Percentiles rank a stretch among this genome's conserved stretches.
Evolutionary conservation across 2,113 vertebrate genomes (phyloP).

Genomic region (Cathartes aura): DNA sequence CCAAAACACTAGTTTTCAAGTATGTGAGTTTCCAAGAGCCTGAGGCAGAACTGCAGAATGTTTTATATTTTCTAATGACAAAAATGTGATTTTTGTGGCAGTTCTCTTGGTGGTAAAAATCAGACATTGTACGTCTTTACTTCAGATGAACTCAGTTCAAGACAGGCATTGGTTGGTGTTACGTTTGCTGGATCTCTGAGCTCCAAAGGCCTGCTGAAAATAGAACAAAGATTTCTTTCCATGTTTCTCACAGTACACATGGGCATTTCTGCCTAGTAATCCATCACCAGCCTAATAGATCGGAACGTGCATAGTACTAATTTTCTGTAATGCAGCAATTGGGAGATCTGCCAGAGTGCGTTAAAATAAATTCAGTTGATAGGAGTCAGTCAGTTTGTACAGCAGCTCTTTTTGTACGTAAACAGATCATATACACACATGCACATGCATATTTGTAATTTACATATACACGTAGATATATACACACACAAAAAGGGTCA

Average conservation of each 20-base stretch:
- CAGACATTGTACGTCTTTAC: not conserved
- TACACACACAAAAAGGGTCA: not conserved
- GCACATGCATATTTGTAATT: not conserved
- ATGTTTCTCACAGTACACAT: not conserved
- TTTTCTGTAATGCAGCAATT: not conserved
- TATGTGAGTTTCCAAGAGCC: not conserved
- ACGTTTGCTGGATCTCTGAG: slow-evolving; percentile 8
- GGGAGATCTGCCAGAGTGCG: not conserved
- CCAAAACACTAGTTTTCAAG: not conserved
- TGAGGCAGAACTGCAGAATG: not conserved
- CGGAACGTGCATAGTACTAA: not conserved
- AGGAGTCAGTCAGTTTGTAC: not conserved
- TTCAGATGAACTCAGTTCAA: slow-evolving; percentile 21
- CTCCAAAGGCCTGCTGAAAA: slow-evolving; percentile 24
- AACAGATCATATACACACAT: not conserved
- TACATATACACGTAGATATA: not conserved
- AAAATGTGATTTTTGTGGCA: not conserved
- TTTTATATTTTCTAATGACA: not conserved
- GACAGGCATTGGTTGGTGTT: not conserved
- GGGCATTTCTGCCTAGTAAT: not conserved
- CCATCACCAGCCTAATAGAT: slow-evolving; percentile 11
- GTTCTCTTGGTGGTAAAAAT: slow-evolving; percentile 2
- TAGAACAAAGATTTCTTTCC: not conserved
- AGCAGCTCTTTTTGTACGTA: not conserved
- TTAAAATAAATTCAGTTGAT: slow-evolving; percentile 4